Conservation (phyloP, 2,113 vertebrate genomes). For the Microtus pennsylvanicus region DNA sequence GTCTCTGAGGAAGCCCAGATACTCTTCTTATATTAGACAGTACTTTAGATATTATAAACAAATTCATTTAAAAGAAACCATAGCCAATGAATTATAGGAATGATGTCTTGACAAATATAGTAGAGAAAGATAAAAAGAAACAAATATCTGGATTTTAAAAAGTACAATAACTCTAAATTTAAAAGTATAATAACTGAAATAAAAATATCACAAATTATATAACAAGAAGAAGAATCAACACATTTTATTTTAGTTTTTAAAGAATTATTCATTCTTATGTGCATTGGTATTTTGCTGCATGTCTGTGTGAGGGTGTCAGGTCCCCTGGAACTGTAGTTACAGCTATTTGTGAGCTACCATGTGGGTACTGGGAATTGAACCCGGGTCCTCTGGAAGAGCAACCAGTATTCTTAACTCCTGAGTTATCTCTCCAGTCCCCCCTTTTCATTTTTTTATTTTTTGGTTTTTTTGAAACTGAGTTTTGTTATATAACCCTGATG, state of each 20-base stretch:
- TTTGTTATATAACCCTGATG: not conserved
- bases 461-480: not conserved
- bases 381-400: not conserved
- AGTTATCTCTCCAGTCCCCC: not conserved
- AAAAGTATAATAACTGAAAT: constrained; percentile 49
- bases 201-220: constrained; percentile 17
- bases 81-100: constrained; percentile 39
- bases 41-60: constrained; percentile 57
- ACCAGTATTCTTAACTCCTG: not conserved
- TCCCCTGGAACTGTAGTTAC: not conserved
- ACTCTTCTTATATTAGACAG: not conserved
- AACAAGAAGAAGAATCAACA: constrained; percentile 10
- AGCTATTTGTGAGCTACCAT: not conserved
- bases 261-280: not conserved
- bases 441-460: not conserved
- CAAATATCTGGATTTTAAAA: constrained; percentile 53
- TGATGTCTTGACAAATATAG: constrained; percentile 29
- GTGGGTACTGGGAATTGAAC: not conserved
- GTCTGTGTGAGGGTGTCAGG: not conserved
- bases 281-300: not conserved
- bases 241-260: not conserved
- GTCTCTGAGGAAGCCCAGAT: not conserved
- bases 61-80: not conserved
- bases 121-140: constrained; percentile 51
- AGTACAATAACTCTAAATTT: not conserved